Base-by-base conservation (phyloP, 2,797 vertebrate species). In the Myiotriccus ornatus region DNA sequence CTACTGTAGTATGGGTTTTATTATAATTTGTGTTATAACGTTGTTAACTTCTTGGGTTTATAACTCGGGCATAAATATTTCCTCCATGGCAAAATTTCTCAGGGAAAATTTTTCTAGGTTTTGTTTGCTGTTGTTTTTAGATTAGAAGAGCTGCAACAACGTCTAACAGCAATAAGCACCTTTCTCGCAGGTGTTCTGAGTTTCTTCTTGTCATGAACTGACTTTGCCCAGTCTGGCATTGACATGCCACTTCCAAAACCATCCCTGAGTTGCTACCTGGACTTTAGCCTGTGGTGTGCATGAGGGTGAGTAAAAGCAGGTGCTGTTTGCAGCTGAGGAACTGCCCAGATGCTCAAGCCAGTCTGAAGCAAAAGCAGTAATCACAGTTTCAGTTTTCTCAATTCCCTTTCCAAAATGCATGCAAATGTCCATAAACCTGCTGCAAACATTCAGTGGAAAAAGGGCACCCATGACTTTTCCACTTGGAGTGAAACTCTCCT, bases 1-100 rank as follows among this genome's bases (percentile, higher is more conserved):
- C 32, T 53, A n/a, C 28, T 64, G 44, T 70, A 69, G 34, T 65
- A 73, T 62, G 37, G 27, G 14, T 62, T 95, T 91, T 84, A 37
- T 70, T 76, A 20, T 56, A 0, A 55, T 88, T 95, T 84, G 39
- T 52, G 37, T 37, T 74, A 67, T 55, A 74, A 14, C 19, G 12
- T 37, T 85, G 60, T 93, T 56, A 82, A 90, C 90, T 81, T 64
- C 37, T 34, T 77, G 14, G 16, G 37, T 59, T 87, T 90, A 67
- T 55, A 79, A 55, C 7, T 84, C 43, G 37, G 65, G 30, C 32
- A 34, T 60, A 83, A 93, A 76, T 63, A 93, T 57, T 68, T 85
- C 52, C 35, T 84, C 35, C 28, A 7, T 16, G 7, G 24, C 44
- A 39, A 78, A 84, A 82, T 63, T 68, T 87, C 28, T 83, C 41